Conservation (phyloP, 2,888 invertebrate genomes). For the Drosophila silvestris region DNA sequence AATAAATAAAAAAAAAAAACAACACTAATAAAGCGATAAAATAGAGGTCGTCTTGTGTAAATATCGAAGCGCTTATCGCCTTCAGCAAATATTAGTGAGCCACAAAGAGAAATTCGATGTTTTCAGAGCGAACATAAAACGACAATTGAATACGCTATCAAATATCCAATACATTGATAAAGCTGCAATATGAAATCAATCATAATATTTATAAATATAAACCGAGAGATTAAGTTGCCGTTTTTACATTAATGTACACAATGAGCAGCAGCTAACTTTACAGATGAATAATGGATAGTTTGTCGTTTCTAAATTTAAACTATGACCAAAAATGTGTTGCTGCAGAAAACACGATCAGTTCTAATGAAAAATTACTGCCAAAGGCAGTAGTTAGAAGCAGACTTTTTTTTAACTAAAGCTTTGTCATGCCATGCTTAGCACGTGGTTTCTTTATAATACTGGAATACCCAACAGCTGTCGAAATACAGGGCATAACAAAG, state of each 20-base stretch:
- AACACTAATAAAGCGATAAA: constrained; percentile 50
- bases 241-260: neutral
- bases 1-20: neutral
- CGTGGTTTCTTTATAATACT: too few species aligned
- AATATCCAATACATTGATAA: neutral
- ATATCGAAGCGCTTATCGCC: constrained; percentile 32
- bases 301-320: neutral
- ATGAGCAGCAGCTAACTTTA: neutral
- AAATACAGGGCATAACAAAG: constrained; percentile 8
- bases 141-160: constrained; percentile 19
- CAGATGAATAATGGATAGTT: neutral
- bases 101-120: constrained; percentile 20
- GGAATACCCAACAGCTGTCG: constrained; percentile 5
- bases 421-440: neutral
- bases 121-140: neutral
- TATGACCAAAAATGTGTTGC: neutral
- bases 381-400: neutral
- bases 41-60: constrained; percentile 45
- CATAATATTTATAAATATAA: neutral
- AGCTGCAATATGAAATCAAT: neutral
- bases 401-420: neutral
- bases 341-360: neutral
- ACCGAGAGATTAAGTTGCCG: neutral
- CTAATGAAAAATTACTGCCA: neutral
- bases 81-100: constrained; percentile 31